Base-by-base conservation (phyloP, 2,888 invertebrate species). In the Eudasyphora cyanicolor region DNA sequence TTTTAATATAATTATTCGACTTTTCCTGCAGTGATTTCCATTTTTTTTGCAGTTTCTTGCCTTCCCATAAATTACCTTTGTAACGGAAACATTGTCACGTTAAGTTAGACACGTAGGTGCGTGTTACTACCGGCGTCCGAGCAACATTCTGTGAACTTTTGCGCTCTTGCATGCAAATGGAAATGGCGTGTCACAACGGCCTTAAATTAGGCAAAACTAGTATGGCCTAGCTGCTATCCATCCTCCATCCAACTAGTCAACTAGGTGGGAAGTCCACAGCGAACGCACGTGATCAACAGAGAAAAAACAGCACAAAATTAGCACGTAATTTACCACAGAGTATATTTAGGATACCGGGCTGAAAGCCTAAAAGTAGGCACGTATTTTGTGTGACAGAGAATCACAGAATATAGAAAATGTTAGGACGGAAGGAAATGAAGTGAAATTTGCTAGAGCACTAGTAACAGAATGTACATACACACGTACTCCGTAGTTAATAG, bases 331-430 rank as follows among this genome's bases (percentile, higher is more conserved):
- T 79, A 42, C 54, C 27, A 19, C 14, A 38, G 21, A 45, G 4
- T 17, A 27, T 17, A 57, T 38, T 64, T 62, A 35, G n/a, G 62
- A 7, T 32, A 17, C 19, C 14, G 14, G 54, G 24, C n/a, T 6
- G 24, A 51, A 76, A 82, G 79, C 77, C 83, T 80, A 84, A 84
- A 80, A 80, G 79, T 75, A 80, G 70, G 77, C 83, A 81, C 80
- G 83, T 84, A 80, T 4, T 74, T 76, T 74, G 60, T 74, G 60
- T 29, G 17, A 32, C 5, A 17, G 1, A 19, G 35, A 62, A 62
- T 62, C 32, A 32, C 32, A 62, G 32, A 62, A 62, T 54, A n/a
- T 62, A 10, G 54, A 24, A 24, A 29, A 19, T 51, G 4, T 29
- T 60, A 5, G 14, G 29, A 60, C 12, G 8, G 12, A 60, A 24